phyloP scores from a whole-genome alignment of 2,797 vertebrate genomes.

The Centroberyx gerrardi region DNA sequence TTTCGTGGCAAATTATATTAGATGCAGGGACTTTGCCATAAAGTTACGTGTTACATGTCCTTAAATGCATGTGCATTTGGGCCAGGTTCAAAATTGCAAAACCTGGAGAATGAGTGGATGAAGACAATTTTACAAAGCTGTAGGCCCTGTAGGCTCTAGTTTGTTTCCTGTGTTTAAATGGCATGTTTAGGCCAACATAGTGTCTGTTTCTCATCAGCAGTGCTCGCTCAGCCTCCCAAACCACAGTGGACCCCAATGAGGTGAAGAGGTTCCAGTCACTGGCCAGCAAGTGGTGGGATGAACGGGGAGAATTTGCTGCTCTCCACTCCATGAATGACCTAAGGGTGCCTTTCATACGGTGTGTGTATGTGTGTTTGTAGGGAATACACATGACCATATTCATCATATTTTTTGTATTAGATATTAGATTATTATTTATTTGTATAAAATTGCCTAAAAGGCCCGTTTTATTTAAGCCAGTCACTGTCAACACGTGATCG shows the following conservation, averaged over 20 bases:
- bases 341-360: conserved; percentile 97
- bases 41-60: no score
- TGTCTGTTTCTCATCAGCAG: conserved; percentile 29
- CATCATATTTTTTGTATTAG: neutral
- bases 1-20: no score
- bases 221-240: conserved; percentile 67
- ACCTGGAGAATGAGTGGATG: neutral
- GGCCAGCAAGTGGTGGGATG: conserved; percentile 96
- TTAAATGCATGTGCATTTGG: no score
- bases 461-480: neutral
- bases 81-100: no score
- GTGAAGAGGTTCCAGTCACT: conserved; percentile 91
- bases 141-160: neutral
- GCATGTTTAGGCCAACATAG: neutral
- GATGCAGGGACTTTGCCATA: no score
- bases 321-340: conserved; percentile 97
- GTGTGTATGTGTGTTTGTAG: conserved; percentile 28
- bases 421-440: neutral
- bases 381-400: neutral
- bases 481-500: neutral
- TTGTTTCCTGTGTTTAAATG: neutral
- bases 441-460: neutral
- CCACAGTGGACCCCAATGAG: conserved; percentile 91
- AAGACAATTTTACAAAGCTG: neutral
- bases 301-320: conserved; percentile 90